Base-by-base conservation (phyloP, 2,888 invertebrate species). In the Orthosia gothica region DNA sequence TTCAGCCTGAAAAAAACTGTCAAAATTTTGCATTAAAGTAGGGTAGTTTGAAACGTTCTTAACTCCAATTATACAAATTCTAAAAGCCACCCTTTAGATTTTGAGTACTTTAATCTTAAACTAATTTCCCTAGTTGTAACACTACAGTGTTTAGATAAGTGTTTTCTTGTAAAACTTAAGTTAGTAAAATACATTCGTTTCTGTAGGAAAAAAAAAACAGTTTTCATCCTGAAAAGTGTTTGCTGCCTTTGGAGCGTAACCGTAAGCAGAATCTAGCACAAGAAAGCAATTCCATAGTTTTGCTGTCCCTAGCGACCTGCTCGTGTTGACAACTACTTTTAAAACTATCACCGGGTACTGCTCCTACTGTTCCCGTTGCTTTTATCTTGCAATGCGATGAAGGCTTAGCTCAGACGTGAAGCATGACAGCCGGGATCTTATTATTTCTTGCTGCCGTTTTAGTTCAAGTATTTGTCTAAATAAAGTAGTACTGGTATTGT, bases 261-360 rank as follows among this genome's bases (percentile, higher is more conserved):
- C 18, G 11, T 23, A 23, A 13, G 49, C 16, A 70, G n/a, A 62
- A 26, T 23, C 12, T 26, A 68, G 66, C 0, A 45, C 23, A 15
- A 47, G 20, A 65, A 65, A 59, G 32, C 57, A 65, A 80, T 76
- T 69, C 54, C 49, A 47, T 54, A 65, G 15, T 45, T 68, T 52
- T 57, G 40, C 47, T n/a, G 5, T 61, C 70, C 59, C 66, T 15
- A 18, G 65, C 2, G 63, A 18, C 73, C 59, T n/a, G 15, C 18
- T 67, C 81, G 58, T 82, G 81, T 74, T 74, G 71, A 76, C 87
- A 84, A 77, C 77, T 75, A 71, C 76, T 81, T 82, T 83, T 65
- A 82, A 88, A 89, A 86, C 86, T 87, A 86, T 88, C 84, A 82
- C 68, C 76, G 73, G 70, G 70, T 85, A 86, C 87, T 87, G 79